phyloP scores from a whole-genome alignment of 2,797 vertebrate genomes.

The Tadarida brasiliensis region DNA sequence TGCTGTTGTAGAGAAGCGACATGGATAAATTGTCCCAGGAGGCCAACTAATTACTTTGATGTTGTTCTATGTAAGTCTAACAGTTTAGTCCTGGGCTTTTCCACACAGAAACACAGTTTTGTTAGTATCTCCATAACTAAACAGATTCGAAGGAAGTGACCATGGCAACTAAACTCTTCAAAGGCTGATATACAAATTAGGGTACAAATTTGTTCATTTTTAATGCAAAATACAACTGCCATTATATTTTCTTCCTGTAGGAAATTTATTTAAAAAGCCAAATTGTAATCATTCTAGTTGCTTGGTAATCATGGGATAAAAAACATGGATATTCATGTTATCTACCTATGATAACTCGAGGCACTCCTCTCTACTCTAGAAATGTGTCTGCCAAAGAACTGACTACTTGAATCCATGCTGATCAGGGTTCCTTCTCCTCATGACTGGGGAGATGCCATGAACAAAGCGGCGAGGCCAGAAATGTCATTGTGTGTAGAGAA shows the following conservation, averaged over 20 bases:
- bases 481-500: background rate
- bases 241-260: background rate
- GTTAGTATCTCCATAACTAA: background rate
- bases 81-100: conserved; percentile 26
- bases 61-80: background rate
- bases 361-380: background rate
- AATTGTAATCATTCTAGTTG: background rate
- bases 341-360: background rate
- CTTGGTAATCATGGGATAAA: background rate
- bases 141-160: background rate
- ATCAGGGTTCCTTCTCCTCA: background rate
- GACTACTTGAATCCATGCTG: background rate
- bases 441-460: background rate
- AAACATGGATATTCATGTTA: background rate
- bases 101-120: conserved; percentile 30
- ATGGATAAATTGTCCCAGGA: background rate
- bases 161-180: background rate
- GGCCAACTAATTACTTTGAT: background rate
- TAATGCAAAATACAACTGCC: conserved; percentile 22
- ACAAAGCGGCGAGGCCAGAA: background rate
- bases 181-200: background rate
- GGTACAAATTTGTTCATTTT: background rate
- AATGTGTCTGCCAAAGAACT: background rate
- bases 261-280: conserved; percentile 52
- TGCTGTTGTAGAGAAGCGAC: background rate